Conservation (phyloP, 1,140 invertebrate genomes). For the Penaeus chinensis region DNA sequence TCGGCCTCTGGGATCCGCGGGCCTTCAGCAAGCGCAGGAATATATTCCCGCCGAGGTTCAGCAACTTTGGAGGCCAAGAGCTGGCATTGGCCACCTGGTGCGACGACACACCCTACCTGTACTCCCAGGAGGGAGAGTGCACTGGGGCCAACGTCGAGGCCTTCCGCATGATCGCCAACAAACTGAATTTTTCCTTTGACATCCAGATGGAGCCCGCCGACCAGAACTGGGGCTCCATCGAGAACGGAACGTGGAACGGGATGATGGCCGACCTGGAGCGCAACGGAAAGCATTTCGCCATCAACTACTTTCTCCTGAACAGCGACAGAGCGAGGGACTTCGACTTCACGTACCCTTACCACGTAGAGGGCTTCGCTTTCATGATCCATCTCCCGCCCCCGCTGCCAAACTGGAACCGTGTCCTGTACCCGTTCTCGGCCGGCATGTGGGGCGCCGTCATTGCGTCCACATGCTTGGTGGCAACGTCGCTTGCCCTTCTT, state of each 20-base stretch:
- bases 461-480: neutral
- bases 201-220: neutral
- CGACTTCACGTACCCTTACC: slow-evolving; percentile 38
- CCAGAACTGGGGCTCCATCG: slow-evolving; percentile 1
- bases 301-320: slow-evolving; percentile 18
- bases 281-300: slow-evolving; percentile 11
- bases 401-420: slow-evolving; percentile 20
- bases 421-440: slow-evolving; percentile 17
- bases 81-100: slow-evolving; percentile 35
- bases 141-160: slow-evolving; percentile 29
- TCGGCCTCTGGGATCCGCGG: slow-evolving; percentile 17
- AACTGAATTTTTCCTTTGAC: slow-evolving; percentile 25
- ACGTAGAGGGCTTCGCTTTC: slow-evolving; percentile 28
- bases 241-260: slow-evolving; percentile 35
- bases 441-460: slow-evolving; percentile 9
- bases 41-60: slow-evolving; percentile 25
- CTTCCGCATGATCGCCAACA: slow-evolving; percentile 21
- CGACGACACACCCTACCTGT: slow-evolving; percentile 39
- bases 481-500: neutral
- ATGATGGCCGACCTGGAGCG: slow-evolving; percentile 32
- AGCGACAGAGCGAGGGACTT: slow-evolving; percentile 6
- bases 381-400: slow-evolving; percentile 27
- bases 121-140: slow-evolving; percentile 16
- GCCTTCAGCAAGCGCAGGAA: neutral
- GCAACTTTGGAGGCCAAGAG: slow-evolving; percentile 18